phyloP scores from a whole-genome alignment of 2,113 vertebrate genomes.

The Sylvia atricapilla region DNA sequence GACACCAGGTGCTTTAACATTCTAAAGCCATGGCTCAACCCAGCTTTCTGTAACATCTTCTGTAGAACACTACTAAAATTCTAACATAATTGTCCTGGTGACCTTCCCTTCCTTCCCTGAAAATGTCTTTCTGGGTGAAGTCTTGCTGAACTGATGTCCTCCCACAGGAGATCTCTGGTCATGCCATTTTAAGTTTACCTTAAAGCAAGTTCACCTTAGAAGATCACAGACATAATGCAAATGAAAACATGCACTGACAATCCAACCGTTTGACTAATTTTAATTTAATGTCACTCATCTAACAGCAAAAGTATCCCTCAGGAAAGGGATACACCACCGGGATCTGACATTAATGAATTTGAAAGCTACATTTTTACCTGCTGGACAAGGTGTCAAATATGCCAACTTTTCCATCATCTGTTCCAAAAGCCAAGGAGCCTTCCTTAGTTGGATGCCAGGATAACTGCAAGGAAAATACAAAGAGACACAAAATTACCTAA shows the following conservation, averaged over 20 bases:
- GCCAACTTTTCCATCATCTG: slow-evolving; percentile 97
- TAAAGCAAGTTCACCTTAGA: not conserved
- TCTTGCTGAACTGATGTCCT: not conserved
- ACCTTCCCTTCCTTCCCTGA: not conserved
- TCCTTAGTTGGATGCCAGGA: slow-evolving; percentile 92
- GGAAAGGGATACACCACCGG: not conserved
- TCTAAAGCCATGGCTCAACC: not conserved
- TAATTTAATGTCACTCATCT: not conserved
- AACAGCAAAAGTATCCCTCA: not conserved
- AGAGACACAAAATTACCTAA: not conserved
- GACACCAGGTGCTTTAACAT: not conserved
- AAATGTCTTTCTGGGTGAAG: not conserved
- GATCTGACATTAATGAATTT: not conserved
- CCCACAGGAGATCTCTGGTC: not conserved
- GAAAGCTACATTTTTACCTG: slow-evolving; percentile 78
- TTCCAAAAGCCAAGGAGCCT: slow-evolving; percentile 90
- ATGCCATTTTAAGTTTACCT: not conserved
- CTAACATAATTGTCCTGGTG: not conserved
- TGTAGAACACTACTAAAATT: not conserved
- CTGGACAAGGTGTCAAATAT: slow-evolving; percentile 89
- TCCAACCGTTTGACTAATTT: not conserved
- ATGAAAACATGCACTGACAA: not conserved
- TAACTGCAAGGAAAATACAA: slow-evolving; percentile 71
- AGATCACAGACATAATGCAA: not conserved
- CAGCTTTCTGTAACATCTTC: not conserved